Conservation (phyloP, 2,797 vertebrate genomes). For the Cynodonichthys magdalenae region DNA sequence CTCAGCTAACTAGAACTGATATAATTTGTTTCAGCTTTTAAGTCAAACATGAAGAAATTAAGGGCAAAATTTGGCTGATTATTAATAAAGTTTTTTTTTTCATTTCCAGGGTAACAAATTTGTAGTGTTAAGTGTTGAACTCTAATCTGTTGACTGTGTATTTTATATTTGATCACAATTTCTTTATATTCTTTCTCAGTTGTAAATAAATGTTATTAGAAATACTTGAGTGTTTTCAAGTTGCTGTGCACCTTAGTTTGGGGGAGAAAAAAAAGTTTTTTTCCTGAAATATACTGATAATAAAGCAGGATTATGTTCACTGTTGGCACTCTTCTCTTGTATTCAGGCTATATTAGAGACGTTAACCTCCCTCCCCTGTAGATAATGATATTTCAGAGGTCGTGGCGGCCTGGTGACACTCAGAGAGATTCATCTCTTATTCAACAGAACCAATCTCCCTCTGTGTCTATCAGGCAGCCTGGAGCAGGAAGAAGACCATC, state of each 20-base stretch:
- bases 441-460: slow-evolving; percentile 80
- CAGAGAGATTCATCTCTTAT: slow-evolving; percentile 79
- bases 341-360: slow-evolving; percentile 75
- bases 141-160: slow-evolving; percentile 13
- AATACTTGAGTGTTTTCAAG: slow-evolving; percentile 36
- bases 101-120: too few species aligned
- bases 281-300: slow-evolving; percentile 53
- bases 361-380: slow-evolving; percentile 76
- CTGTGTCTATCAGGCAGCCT: slow-evolving; percentile 73
- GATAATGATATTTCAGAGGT: slow-evolving; percentile 82
- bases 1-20: slow-evolving; percentile 64
- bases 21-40: slow-evolving; percentile 53
- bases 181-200: slow-evolving; percentile 15
- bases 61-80: slow-evolving; percentile 25
- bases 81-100: slow-evolving; percentile 11
- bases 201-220: slow-evolving; percentile 57
- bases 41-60: slow-evolving; percentile 66
- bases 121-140: neutral
- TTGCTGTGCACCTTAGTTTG: slow-evolving; percentile 8
- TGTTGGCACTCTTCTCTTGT: slow-evolving; percentile 59
- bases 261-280: slow-evolving; percentile 17
- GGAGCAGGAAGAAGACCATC: slow-evolving; percentile 59
- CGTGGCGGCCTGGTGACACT: slow-evolving; percentile 64
- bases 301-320: slow-evolving; percentile 63
- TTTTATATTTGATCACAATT: slow-evolving; percentile 44